Base-by-base conservation (phyloP, 2,888 invertebrate species). In the Lasioglossum morio region DNA sequence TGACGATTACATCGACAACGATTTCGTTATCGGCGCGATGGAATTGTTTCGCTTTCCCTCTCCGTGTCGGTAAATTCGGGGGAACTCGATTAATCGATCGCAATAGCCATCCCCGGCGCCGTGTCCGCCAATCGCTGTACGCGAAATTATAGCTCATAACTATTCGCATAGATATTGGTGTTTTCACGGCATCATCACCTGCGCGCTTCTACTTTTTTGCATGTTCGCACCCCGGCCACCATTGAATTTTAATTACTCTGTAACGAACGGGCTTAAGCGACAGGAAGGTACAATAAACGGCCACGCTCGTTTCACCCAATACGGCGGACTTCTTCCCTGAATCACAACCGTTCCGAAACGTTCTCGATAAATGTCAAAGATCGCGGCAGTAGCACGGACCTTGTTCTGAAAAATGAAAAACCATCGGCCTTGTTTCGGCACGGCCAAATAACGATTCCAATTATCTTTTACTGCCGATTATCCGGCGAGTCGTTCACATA, bases 101-200 rank as follows among this genome's bases (percentile, higher is more conserved):
- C 75, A 77, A 70, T 73, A 77, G 34, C 78, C 74, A 80, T n/a
- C 79, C 75, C 79, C 75, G 69, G 81, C 70, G n/a, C 40, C 40
- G 5, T 70, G 79, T 70, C 74, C 72, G 63, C 77, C 81, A 81
- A 74, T 84, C 84, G 72, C 72, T 70, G 79, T 43, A 69, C 46
- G 77, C 66, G 77, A 83, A 89, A 89, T 89, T 89, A 88, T 81
- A 72, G 86, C 86, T 80, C 90, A 74, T 86, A 89, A 90, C 84
- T 88, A 85, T 83, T 79, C 87, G 86, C 86, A 82, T 79, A 82
- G 86, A 86, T 86, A 86, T 87, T 78, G 81, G 77, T 79, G 57
- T 89, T 88, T 85, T 77, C 79, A 23, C 40, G 46, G 69, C 60
- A 30, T 73, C 60, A 57, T 37, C 72, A 57, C 34, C 60, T 0